Conservation (phyloP, 2,888 invertebrate genomes). For the Heliconius charithonia region DNA sequence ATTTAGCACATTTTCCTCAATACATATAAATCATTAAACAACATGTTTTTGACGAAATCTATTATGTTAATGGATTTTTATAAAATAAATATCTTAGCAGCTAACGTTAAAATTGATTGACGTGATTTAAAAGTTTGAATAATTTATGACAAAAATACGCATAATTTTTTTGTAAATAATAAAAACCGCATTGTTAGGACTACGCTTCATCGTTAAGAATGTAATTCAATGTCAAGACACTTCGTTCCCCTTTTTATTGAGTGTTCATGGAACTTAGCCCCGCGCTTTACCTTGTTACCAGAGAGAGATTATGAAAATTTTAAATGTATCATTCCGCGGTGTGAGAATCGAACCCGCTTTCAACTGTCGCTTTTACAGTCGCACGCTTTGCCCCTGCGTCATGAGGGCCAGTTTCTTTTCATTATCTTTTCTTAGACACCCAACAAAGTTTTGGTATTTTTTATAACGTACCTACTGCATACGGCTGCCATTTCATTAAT, state of each 20-base stretch:
- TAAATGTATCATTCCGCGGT: not conserved
- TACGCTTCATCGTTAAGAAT: no score
- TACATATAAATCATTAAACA: not conserved
- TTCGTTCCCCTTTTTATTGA: not conserved
- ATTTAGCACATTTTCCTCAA: conserved; percentile 2
- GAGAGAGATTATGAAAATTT: not conserved
- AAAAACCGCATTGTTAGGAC: not conserved
- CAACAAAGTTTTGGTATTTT: no score
- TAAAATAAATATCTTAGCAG: not conserved
- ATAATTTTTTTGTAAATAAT: not conserved
- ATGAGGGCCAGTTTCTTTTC: not conserved
- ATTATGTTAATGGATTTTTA: not conserved
- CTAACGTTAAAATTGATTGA: not conserved
- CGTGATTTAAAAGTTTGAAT: not conserved
- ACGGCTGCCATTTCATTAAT: no score
- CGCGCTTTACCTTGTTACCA: not conserved
- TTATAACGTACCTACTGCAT: no score
- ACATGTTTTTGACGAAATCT: conserved; percentile 12
- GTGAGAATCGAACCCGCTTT: not conserved
- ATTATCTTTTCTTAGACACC: not conserved
- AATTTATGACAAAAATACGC: not conserved
- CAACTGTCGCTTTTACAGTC: not conserved
- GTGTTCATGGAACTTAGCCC: not conserved
- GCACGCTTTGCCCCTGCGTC: not conserved
- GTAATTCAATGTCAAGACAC: not conserved